A percentile compares a stretch with the other conserved stretches of the same genome.
Conservation (phyloP, 2,888 invertebrate species). For the Clivina fossor region DNA sequence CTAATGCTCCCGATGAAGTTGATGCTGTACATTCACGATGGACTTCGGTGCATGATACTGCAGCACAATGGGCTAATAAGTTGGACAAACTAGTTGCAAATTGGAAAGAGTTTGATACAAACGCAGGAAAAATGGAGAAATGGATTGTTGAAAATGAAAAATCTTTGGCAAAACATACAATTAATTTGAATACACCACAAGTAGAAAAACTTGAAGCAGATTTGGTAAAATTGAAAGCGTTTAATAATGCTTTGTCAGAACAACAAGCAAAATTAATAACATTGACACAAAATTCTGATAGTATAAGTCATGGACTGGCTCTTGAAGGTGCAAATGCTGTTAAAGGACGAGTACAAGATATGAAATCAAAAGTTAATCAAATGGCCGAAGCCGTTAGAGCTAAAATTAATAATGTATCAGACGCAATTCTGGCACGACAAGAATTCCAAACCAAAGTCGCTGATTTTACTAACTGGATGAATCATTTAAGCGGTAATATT, state of each 20-base stretch:
- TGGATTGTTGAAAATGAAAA: constrained; percentile 76
- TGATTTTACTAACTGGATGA: constrained; percentile 80
- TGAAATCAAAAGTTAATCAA: constrained; percentile 73
- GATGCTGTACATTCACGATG: constrained; percentile 82
- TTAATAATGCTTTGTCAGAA: constrained; percentile 82
- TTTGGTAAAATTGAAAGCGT: constrained; percentile 73
- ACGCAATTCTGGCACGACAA: constrained; percentile 78
- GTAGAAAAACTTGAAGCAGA: constrained; percentile 76
- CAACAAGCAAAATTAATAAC: constrained; percentile 82
- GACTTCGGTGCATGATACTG: constrained; percentile 80
- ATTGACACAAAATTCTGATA: constrained; percentile 77
- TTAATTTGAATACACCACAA: constrained; percentile 69
- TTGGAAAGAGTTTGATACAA: constrained; percentile 81
- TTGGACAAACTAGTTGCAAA: constrained; percentile 75
- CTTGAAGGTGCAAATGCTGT: constrained; percentile 74
- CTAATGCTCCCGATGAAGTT: constrained; percentile 79
- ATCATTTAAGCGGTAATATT: constrained; percentile 68
- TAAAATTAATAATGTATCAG: constrained; percentile 78
- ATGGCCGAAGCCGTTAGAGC: constrained; percentile 75
- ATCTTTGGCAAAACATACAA: constrained; percentile 59
- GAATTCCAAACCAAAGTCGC: constrained; percentile 79
- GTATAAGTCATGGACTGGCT: constrained; percentile 73
- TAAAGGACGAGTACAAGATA: constrained; percentile 71
- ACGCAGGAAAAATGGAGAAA: constrained; percentile 72
- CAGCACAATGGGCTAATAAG: constrained; percentile 76